Base-by-base conservation (phyloP, 1,140 invertebrate genomes). In the Drosophila micromelanica region DNA sequence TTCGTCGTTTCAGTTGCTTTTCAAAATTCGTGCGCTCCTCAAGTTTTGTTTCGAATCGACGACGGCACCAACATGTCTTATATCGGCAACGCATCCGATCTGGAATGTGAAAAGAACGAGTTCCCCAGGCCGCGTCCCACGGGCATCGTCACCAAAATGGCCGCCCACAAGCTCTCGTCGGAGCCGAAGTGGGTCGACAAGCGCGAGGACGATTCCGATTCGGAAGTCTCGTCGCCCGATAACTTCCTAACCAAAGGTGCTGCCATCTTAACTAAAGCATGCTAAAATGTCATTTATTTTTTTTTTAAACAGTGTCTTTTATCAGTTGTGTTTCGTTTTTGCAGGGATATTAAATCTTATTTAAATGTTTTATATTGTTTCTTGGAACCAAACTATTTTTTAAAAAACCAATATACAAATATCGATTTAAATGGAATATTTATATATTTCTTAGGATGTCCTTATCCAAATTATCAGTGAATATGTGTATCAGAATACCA, bases 231-330 rank as follows among this genome's bases (percentile, higher is more conserved):
- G 62, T 94, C 95, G 78, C 94, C 94, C 2, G 94, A 94, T 40
- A 93, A 94, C 77, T 95, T 95, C 80, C 92, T 95, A 69, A 94
- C 94, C 23, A 95, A 95, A 91, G 94, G 94, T 93, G 68, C 64
- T 27, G 27, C 38, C 20, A 46, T 6, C 27, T 6, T 27, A 27
- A 27, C 27, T 1, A 63, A 57, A 45, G 43, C 30, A 40, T 40
- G 32, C 32, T 8, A 8, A 35, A 7, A 35, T 35, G 1, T 35
- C 5, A 6, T 27, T 5, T 27, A 2, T 20, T 20, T 20, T 20
- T 23, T 23, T 23, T 23, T 23, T 23, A 23, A 23, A 23, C 20
- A 23, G 20, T 23, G 20, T 1, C 20, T 23, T 23, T 23, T 23
- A 23, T 2, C 17, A 17, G 17, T 17, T n/a, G n/a, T n/a, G n/a